phyloP scores from a whole-genome alignment of 2,113 vertebrate species.

The Scalopus aquaticus region DNA sequence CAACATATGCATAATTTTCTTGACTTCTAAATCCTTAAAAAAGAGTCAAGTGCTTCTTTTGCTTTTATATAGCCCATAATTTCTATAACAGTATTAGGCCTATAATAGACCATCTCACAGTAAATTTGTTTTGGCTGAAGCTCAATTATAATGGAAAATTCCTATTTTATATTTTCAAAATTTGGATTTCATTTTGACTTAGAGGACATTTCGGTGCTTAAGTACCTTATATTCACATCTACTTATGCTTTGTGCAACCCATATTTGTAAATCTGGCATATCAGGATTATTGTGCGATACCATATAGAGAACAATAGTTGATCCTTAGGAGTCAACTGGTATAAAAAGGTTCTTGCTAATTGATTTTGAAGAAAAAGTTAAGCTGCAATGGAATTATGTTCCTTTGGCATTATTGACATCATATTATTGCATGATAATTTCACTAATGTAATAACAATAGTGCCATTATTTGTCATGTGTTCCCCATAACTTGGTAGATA shows the following conservation, averaged over 20 bases:
- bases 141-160: slow-evolving; percentile 14
- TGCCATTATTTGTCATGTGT: not conserved
- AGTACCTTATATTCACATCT: not conserved
- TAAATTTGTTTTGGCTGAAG: slow-evolving; percentile 18
- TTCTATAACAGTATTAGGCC: not conserved
- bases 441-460: not conserved
- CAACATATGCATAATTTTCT: not conserved
- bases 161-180: slow-evolving; percentile 36
- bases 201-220: not conserved
- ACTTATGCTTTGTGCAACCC: not conserved
- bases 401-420: not conserved
- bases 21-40: not conserved
- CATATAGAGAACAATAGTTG: not conserved
- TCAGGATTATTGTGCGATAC: not conserved
- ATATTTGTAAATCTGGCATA: not conserved
- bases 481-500: not conserved
- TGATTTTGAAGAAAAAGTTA: not conserved
- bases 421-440: not conserved
- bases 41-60: not conserved
- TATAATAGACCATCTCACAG: slow-evolving; percentile 20
- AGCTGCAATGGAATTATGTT: not conserved
- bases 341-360: not conserved
- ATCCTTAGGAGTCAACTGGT: not conserved
- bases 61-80: not conserved
- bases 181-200: not conserved